Base-by-base conservation (phyloP, 2,888 invertebrate species). In the Torymus auratus region DNA sequence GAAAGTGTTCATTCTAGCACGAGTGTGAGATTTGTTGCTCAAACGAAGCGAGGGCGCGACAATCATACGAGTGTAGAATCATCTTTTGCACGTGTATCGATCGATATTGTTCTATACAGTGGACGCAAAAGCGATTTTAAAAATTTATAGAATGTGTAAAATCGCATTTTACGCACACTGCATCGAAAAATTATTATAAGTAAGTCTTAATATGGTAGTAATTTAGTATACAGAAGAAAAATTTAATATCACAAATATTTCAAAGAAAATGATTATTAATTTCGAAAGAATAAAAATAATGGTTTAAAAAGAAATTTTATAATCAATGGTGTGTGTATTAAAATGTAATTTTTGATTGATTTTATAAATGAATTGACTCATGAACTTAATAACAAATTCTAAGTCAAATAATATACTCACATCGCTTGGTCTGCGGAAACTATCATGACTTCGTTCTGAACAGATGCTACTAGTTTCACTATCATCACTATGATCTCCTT, bases 401-500 rank as follows among this genome's bases (percentile, higher is more conserved):
- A 62, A 4, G 1, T 3, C 17, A 28, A 62, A 13, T 41, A 55
- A 3, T 55, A 58, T 65, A 93, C 95, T 95, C 91, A 96, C 96
- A 91, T 97, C 97, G 86, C 95, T 94, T 56, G 94, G 95, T 85
- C 96, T 92, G 82, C 96, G 93, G 85, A 94, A 96, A 2, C 96
- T 96, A 90, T 97, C 96, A 85, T 96, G 94, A 71, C 97, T 97
- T 50, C 96, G 92, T 87, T 98, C 98, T 0, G 98, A 98, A 90
- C 98, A 98, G 13, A 99, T 96, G 88, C 98, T 98, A 68, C 98
- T 98, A 0, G 98, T 98, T 91, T 99, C 98, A 11, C 98, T 97
- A 88, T 97, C 97, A 86, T 96, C 96, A 14, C 95, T 95, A 87
- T 95, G 95, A 87, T 97, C 96, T 50, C 90, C 90, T 83, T 91